Conservation (phyloP, 2,797 vertebrate species). For the Halcyon smyrnensis region DNA sequence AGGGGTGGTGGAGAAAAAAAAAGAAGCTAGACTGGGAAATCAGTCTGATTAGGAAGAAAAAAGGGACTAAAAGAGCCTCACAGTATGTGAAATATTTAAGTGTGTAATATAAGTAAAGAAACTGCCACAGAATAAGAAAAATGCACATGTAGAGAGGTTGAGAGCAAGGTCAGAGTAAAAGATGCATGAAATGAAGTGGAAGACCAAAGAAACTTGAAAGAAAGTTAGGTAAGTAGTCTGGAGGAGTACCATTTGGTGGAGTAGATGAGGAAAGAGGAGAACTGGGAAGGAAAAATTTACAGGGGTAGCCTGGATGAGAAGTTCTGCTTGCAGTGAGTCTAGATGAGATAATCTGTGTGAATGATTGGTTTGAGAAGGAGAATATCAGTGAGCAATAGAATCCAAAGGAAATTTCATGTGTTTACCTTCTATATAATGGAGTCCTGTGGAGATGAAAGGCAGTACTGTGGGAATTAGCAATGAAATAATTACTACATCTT, state of each 20-base stretch:
- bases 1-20: background rate
- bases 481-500: background rate
- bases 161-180: background rate
- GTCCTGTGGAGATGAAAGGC: background rate
- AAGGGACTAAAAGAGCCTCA: background rate
- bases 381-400: background rate
- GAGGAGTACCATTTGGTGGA: background rate
- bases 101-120: background rate
- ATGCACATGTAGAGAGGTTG: accelerated
- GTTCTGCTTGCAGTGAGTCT: background rate
- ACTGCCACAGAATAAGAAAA: background rate
- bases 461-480: background rate
- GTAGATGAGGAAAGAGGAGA: background rate
- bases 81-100: background rate
- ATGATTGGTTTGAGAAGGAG: background rate
- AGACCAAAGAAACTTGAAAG: background rate
- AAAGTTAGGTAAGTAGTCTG: background rate
- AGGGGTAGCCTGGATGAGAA: background rate
- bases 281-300: background rate
- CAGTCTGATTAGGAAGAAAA: background rate
- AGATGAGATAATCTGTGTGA: background rate
- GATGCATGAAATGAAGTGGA: background rate
- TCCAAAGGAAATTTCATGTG: background rate
- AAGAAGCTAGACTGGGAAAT: background rate
- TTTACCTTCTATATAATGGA: background rate